phyloP scores from a whole-genome alignment of 2,888 invertebrate species.

The Julus scandinavius region DNA sequence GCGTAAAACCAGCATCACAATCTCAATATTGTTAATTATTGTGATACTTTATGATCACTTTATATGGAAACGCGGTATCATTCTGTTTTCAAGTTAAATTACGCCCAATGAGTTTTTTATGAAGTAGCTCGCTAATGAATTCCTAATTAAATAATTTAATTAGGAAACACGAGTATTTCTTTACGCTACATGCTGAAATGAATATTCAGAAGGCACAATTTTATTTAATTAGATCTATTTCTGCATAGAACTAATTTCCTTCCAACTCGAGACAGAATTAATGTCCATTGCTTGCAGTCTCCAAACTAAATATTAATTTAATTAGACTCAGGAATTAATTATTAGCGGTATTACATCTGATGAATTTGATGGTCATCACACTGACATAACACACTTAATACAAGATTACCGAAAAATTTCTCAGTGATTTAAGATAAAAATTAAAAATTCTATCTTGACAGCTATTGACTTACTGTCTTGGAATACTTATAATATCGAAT shows the following conservation, averaged over 20 bases:
- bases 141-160: constrained; percentile 43
- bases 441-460: neutral
- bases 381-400: neutral
- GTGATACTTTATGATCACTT: neutral
- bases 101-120: neutral
- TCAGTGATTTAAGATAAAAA: neutral
- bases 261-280: constrained; percentile 8
- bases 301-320: neutral
- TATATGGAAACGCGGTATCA: neutral
- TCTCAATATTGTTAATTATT: too few species aligned
- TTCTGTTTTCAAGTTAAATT: constrained; percentile 7
- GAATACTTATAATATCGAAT: neutral
- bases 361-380: constrained; percentile 42
- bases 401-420: neutral
- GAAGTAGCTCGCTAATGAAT: constrained; percentile 23
- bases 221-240: constrained; percentile 45
- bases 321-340: neutral
- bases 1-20: too few species aligned
- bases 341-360: neutral
- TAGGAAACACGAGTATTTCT: constrained; percentile 34
- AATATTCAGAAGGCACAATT: constrained; percentile 4
- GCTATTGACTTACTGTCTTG: neutral
- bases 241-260: constrained; percentile 4
- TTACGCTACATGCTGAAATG: neutral
- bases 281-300: neutral